Evolutionary conservation across 2,888 invertebrate genomes (phyloP).

Genomic region (Exocentrus adspersus): DNA sequence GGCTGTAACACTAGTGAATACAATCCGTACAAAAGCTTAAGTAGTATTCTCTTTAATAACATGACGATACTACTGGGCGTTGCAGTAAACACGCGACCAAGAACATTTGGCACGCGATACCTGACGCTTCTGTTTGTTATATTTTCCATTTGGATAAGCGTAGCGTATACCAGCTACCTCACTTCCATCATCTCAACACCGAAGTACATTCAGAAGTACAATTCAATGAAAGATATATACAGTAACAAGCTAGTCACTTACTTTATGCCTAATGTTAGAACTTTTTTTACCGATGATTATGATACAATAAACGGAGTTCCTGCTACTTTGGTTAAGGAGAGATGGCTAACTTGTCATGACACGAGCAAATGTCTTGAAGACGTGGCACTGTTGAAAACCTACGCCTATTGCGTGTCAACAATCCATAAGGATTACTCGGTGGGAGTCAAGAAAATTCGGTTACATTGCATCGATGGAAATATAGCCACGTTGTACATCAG

Average conservation of each 20-base stretch:
- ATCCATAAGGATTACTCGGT: not conserved
- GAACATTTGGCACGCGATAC: slow-evolving; percentile 26
- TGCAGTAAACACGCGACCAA: not conserved
- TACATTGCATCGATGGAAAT: not conserved
- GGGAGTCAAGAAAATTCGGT: not conserved
- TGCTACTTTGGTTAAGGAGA: not conserved
- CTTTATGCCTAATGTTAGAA: not conserved
- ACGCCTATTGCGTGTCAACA: not conserved
- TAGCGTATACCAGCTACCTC: slow-evolving; percentile 22
- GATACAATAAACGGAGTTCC: not conserved
- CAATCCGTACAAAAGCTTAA: slow-evolving; percentile 13
- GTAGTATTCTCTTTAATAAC: not conserved
- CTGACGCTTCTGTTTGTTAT: slow-evolving; percentile 19
- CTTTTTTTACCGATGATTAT: not conserved
- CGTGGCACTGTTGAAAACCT: not conserved
- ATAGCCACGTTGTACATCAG: not conserved
- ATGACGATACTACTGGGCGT: not conserved
- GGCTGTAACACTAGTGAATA: not conserved
- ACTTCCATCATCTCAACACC: slow-evolving; percentile 28
- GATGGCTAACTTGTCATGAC: not conserved
- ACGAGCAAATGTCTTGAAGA: not conserved
- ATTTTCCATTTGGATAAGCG: slow-evolving; percentile 10
- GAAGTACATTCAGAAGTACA: slow-evolving; percentile 20
- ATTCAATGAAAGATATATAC: slow-evolving; percentile 26
- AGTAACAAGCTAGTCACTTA: slow-evolving; percentile 24